Percentiles rank a stretch among this genome's conserved stretches.
These are phyloP conservation scores for Mareca strepera DNA, from an alignment of 2,797 vertebrate genomes.

Conservation along the genomic window DNA sequence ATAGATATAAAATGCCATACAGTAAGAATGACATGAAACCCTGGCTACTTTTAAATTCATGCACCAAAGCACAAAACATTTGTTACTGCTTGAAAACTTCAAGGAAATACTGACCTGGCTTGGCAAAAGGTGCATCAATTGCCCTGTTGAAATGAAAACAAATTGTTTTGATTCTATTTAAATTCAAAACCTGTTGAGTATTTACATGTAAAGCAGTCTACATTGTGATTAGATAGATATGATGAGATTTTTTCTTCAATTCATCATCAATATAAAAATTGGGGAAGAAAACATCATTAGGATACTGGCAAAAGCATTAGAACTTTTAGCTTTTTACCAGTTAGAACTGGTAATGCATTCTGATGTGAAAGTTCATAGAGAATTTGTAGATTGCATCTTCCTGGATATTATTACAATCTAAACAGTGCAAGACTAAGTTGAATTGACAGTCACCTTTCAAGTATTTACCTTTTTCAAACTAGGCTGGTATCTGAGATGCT, in stretches of 20 bases:
- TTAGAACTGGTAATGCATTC: neutral
- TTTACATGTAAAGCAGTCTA: neutral
- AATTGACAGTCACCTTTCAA: neutral
- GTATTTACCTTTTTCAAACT: neutral
- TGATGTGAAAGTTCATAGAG: neutral
- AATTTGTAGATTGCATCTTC: neutral
- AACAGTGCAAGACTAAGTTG: neutral
- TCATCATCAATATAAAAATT: neutral
- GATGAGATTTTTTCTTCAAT: neutral
- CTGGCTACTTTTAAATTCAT: neutral
- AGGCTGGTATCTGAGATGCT: neutral
- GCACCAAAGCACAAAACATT: neutral
- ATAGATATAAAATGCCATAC: neutral
- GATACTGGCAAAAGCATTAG: neutral
- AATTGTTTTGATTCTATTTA: neutral
- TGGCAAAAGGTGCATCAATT: neutral
- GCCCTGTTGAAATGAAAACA: neutral
- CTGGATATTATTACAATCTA: neutral
- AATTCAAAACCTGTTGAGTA: neutral
- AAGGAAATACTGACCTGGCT: neutral
- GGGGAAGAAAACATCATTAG: neutral
- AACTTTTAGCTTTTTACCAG: neutral
- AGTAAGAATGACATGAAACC: neutral
- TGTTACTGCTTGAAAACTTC: neutral
- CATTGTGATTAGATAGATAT: neutral